Base-by-base conservation (phyloP, 2,797 vertebrate genomes). In the Epinephelus awoara region DNA sequence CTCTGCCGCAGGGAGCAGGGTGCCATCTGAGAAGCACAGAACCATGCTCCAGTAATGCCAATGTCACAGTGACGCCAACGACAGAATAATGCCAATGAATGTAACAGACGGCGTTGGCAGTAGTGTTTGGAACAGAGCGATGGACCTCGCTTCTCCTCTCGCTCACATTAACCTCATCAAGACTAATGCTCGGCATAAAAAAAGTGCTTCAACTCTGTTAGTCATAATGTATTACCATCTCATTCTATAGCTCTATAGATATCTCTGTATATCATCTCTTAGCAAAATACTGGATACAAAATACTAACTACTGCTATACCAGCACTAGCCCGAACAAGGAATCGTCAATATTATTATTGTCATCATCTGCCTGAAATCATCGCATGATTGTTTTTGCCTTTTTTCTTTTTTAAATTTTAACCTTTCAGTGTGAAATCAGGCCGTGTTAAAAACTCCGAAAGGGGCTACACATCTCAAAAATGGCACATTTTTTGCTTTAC, bases 161-260 rank as follows among this genome's bases (percentile, higher is more conserved):
- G 55, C 82, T 88, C 80, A 6, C 57, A 80, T 86, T 85, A 75
- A 89, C 83, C 91, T 93, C 86, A 87, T 86, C 92, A 89, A 89
- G 86, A 91, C 93, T 91, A 92, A 93, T 90, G 87, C 92, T 94
- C 84, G 71, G 89, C 90, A 89, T 92, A 84, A 86, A 93, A 88
- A 95, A 95, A 96, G 95, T 96, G 95, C 94, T 95, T 95, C 85
- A 94, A 93, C 92, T 94, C 90, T 92, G 94, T 95, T 95, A 95
- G 93, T 95, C 88, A 86, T 91, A 88, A 89, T 88, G 92, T 82
- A 83, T 88, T 89, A 90, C 86, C 89, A 79, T 88, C 82, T 92
- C 90, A 89, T 91, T 93, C 92, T 94, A 93, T 92, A 95, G 90
- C 89, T 94, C 91, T 95, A 93, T 95, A 93, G 92, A 94, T 94